Conservation (phyloP, 2,113 vertebrate genomes). For the Accipiter virgatus region DNA sequence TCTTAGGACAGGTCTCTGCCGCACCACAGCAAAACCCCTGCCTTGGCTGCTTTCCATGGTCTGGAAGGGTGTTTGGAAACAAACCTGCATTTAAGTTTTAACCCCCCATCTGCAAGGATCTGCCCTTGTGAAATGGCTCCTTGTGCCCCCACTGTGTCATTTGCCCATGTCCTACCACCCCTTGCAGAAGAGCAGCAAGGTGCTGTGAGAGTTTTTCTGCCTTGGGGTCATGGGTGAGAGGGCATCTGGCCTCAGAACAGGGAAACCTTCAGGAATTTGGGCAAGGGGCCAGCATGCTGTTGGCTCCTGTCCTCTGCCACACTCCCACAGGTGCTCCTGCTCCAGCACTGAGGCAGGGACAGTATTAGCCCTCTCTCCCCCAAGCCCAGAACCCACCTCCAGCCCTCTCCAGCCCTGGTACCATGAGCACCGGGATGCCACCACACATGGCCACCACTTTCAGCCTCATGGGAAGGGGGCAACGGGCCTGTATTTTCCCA, state of each 20-base stretch:
- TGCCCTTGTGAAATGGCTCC: not conserved
- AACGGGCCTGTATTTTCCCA: not conserved
- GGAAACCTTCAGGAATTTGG: not conserved
- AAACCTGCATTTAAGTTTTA: not conserved
- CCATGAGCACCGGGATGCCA: not conserved
- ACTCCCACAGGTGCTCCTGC: not conserved
- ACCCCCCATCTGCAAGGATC: not conserved
- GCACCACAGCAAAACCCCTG: not conserved
- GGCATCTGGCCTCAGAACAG: not conserved
- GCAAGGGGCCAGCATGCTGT: not conserved
- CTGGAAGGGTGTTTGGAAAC: not conserved
- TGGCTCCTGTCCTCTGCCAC: not conserved
- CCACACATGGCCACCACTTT: rapidly evolving
- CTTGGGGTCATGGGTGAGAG: not conserved
- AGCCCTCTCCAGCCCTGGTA: not conserved
- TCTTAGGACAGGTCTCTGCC: not conserved
- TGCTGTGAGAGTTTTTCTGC: not conserved
- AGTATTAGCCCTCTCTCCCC: not conserved
- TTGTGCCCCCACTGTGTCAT: not conserved
- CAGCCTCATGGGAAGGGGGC: not conserved
- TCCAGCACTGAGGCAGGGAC: not conserved
- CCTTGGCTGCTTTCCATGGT: not conserved
- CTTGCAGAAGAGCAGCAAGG: not conserved
- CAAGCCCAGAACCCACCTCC: not conserved
- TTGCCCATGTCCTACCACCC: not conserved